Base-by-base conservation (phyloP, 2,888 invertebrate genomes). In the Drosophila melanocephala region DNA sequence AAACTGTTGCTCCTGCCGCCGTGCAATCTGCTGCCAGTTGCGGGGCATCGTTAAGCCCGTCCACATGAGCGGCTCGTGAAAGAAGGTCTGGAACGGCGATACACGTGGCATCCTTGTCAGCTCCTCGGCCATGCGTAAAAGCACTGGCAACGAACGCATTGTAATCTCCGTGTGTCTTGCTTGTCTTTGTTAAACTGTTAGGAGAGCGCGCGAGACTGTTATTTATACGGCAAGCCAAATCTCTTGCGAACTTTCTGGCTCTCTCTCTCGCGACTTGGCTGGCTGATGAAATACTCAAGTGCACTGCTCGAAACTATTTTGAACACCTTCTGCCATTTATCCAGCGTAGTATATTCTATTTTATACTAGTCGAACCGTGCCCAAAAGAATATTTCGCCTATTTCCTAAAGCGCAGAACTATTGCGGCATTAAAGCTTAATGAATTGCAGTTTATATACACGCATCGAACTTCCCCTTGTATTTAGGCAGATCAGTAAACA, bases 61-160 rank as follows among this genome's bases (percentile, higher is more conserved):
- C 82, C 84, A 88, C 9, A 75, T 37, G 3, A 58, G 52, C 9
- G 87, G 80, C 39, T 88, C 87, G 7, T 74, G 74, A 50, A 87
- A 76, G n/a, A 87, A 63, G 33, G 76, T 28, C 14, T 85, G 77
- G 44, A 85, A 79, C 0, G 81, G 83, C 9, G 83, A 79, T 7
- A 77, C 26, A 14, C 84, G 84, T 7, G 84, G 78, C 59, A 90
- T 53, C 4, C 82, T 64, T 19, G 75, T 32, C 72, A 87, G 55
- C 61, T 92, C 92, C 73, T 90, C 86, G 14, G 91, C 92, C 79
- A 92, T 81, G 52, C 84, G 90, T 66, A 89, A 67, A 28, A 93
- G 81, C 72, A 92, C 81, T 26, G 93, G 92, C 72, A 92, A 61
- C 19, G 85, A 81, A 62, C 93, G 83, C 93, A 93, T 93, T 61